A percentile compares a stretch with the other conserved stretches of the same genome.
Conservation (phyloP, 2,888 invertebrate genomes). For the Folsomia manolachei region DNA sequence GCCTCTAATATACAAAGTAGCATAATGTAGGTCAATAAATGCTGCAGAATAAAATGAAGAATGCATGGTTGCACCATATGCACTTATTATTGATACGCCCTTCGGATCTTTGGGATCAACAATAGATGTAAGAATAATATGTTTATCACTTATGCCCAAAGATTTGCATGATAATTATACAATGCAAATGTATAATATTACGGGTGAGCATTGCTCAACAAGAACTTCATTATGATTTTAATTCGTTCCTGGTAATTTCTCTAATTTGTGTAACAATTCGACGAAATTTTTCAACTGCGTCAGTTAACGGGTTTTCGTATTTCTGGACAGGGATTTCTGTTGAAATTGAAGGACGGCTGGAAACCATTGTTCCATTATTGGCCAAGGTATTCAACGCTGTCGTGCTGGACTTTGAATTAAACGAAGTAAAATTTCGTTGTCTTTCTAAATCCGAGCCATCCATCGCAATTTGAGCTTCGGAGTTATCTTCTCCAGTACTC, state of each 20-base stretch:
- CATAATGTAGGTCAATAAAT: too few species aligned
- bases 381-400: not conserved
- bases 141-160: not conserved
- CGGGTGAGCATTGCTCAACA: not conserved
- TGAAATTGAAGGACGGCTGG: not conserved
- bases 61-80: too few species aligned
- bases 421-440: not conserved
- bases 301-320: conserved; percentile 13
- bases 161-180: not conserved
- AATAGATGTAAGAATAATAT: not conserved
- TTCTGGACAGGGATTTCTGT: too few species aligned
- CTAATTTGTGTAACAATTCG: conserved; percentile 31
- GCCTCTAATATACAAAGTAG: too few species aligned
- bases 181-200: not conserved
- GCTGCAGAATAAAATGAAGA: too few species aligned
- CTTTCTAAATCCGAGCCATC: not conserved
- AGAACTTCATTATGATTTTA: not conserved
- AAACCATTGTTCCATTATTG: not conserved
- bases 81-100: not conserved
- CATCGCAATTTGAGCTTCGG: not conserved
- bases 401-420: too few species aligned
- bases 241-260: conserved; percentile 32
- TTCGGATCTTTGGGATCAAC: too few species aligned
- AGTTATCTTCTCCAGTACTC: not conserved
- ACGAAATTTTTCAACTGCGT: conserved; percentile 29